Evolutionary conservation across 1,140 invertebrate species (phyloP).

Genomic region (Plutomurus gul): DNA sequence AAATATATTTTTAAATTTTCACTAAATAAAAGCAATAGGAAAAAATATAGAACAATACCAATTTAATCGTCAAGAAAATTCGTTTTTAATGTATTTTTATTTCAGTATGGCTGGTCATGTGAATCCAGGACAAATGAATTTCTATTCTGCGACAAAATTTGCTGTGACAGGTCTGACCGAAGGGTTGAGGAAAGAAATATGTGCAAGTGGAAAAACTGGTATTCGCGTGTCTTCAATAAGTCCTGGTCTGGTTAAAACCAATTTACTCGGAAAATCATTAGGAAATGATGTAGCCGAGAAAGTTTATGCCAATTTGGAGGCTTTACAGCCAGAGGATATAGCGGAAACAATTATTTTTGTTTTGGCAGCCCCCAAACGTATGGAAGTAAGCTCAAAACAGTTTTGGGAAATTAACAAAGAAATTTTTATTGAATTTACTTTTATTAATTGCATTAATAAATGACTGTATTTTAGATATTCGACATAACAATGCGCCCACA

Average conservation of each 20-base stretch:
- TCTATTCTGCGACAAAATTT: constrained; percentile 60
- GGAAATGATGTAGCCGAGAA: constrained; percentile 31
- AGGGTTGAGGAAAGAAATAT: constrained; percentile 29
- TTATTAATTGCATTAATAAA: background rate
- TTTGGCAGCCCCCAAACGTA: constrained; percentile 61
- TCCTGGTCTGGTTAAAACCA: constrained; percentile 64
- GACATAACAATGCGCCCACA: background rate
- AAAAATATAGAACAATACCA: too few relatives aligned
- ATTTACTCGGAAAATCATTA: constrained; percentile 56
- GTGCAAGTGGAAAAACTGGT: background rate
- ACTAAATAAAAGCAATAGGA: too few relatives aligned
- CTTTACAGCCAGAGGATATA: constrained; percentile 60
- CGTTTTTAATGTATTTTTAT: background rate
- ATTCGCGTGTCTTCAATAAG: constrained; percentile 56
- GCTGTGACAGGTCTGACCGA: constrained; percentile 59
- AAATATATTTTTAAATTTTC: too few relatives aligned
- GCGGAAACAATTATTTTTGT: constrained; percentile 64
- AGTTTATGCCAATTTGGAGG: background rate
- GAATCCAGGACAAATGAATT: constrained; percentile 43
- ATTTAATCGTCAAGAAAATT: background rate
- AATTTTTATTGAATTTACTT: background rate
- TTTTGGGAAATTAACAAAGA: background rate
- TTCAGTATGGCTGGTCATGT: constrained; percentile 28
- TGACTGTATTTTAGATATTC: background rate
- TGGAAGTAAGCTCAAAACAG: background rate